Evolutionary conservation across 2,797 vertebrate genomes (phyloP).

Genomic region (Phylloscopus collybita): DNA sequence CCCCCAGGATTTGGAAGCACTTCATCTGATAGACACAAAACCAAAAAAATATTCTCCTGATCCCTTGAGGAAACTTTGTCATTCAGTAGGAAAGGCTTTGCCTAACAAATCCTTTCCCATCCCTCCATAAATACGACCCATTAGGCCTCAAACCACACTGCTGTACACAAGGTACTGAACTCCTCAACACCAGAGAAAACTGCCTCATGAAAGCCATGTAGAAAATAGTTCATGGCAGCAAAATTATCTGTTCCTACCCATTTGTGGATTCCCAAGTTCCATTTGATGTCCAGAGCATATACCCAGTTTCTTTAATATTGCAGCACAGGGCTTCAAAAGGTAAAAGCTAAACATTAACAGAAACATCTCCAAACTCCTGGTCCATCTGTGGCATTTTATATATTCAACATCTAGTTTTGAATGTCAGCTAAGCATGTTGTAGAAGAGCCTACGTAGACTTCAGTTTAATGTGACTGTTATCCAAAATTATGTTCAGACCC

Average conservation of each 20-base stretch:
- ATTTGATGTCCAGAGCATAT: background rate
- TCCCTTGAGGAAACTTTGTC: background rate
- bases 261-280: background rate
- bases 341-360: background rate
- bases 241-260: background rate
- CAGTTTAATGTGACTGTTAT: background rate
- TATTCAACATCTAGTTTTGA: background rate
- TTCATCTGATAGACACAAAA: background rate
- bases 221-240: background rate
- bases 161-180: background rate
- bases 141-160: background rate
- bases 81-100: background rate
- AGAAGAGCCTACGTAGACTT: background rate
- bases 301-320: background rate
- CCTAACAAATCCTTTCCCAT: background rate
- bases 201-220: background rate
- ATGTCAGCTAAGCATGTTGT: background rate
- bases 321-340: background rate
- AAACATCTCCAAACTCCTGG: background rate
- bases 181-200: background rate
- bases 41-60: rapidly evolving
- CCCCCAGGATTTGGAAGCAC: background rate
- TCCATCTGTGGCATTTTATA: background rate
- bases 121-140: background rate
- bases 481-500: background rate